phyloP scores from a whole-genome alignment of 2,888 invertebrate species.

The Apotomis betuletana region DNA sequence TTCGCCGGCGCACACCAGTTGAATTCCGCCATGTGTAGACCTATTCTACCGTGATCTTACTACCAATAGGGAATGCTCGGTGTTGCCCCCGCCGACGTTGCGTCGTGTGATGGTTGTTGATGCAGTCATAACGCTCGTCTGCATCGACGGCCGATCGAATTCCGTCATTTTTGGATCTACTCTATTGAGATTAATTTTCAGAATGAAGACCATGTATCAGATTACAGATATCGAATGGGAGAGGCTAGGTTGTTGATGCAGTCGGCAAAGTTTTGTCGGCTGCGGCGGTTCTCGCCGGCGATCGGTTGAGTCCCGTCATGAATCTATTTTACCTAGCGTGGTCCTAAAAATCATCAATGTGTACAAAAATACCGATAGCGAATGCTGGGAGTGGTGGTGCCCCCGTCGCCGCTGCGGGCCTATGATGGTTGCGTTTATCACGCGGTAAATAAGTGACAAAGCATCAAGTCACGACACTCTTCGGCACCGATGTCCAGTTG shows the following conservation, averaged over 20 bases:
- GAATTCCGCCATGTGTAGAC: conserved; percentile 59
- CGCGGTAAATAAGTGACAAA: no score
- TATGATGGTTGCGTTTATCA: no score
- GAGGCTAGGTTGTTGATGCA: conserved; percentile 84
- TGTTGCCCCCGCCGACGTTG: conserved; percentile 74
- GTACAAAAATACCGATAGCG: conserved; percentile 57
- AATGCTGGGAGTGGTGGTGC: conserved; percentile 69
- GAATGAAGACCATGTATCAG: conserved; percentile 6
- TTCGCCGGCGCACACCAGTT: conserved; percentile 57
- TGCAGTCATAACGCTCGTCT: conserved; percentile 77
- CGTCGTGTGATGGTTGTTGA: conserved; percentile 83
- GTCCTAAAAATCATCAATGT: no score
- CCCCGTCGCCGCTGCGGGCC: conserved; percentile 75
- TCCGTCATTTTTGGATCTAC: conserved; percentile 63
- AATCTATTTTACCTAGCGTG: no score
- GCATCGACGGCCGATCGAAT: conserved; percentile 71
- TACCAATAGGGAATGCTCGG: conserved; percentile 67
- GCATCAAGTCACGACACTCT: no score
- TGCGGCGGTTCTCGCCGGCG: conserved; percentile 70
- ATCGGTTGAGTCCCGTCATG: conserved; percentile 68
- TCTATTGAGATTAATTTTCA: no score
- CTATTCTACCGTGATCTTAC: conserved; percentile 48
- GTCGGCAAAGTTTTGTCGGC: conserved; percentile 83
- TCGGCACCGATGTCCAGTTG: no score
- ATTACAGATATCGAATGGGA: conserved; percentile 69